Percentiles rank a stretch among this genome's conserved stretches.
These are phyloP conservation scores for Empidonax alnorum DNA, from an alignment of 2,113 vertebrate genomes.

Conservation along the genomic window DNA sequence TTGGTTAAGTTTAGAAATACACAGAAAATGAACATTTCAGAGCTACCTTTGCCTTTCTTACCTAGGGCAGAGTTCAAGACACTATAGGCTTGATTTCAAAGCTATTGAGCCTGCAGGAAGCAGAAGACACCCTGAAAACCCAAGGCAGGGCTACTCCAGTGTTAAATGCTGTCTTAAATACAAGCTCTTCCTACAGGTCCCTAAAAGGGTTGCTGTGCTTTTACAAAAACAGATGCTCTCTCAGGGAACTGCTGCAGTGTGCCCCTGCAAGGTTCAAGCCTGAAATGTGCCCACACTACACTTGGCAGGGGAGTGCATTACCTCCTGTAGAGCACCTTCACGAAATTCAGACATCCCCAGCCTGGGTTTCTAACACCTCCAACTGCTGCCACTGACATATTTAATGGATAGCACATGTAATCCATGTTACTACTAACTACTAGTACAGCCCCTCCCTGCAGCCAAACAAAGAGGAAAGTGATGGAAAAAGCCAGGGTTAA, in stretches of 20 bases:
- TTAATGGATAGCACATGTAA: background rate
- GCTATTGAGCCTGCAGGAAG: background rate
- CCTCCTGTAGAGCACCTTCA: background rate
- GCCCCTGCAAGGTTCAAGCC: background rate
- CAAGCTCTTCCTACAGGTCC: background rate
- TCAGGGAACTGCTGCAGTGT: background rate
- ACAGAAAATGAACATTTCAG: constrained; percentile 38
- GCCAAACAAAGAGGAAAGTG: background rate
- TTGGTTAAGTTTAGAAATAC: constrained; percentile 56
- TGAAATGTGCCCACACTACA: background rate
- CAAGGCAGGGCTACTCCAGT: background rate
- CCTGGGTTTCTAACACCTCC: background rate
- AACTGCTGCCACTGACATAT: background rate
- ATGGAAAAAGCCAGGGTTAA: background rate
- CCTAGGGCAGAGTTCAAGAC: constrained; percentile 8
- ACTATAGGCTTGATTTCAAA: background rate
- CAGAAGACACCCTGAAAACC: background rate
- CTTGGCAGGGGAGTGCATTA: background rate
- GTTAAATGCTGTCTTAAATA: background rate
- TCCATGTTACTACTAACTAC: background rate
- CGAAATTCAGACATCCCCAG: background rate
- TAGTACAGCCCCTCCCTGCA: background rate
- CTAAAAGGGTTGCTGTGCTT: background rate
- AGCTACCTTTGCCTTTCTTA: constrained; percentile 2
- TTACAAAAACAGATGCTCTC: background rate